Evolutionary conservation across 2,797 vertebrate genomes (phyloP).

Genomic region (Coracias cyanogaster): DNA sequence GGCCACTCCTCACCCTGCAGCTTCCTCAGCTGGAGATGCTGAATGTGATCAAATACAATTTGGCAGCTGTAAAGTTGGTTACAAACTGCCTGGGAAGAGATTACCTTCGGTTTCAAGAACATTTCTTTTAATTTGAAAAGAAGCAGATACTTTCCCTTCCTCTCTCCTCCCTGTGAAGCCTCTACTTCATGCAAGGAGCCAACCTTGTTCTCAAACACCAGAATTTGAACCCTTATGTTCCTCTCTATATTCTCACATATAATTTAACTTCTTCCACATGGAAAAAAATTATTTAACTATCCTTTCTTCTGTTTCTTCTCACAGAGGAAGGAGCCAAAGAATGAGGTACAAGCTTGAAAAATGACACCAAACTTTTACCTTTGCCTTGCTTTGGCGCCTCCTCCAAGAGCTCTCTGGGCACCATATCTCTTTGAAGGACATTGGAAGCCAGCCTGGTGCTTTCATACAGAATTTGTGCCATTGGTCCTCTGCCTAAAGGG

Average conservation of each 20-base stretch:
- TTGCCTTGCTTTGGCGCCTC: not conserved
- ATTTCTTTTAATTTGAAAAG: not conserved
- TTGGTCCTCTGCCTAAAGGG: not conserved
- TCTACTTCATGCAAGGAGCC: not conserved
- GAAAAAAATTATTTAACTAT: not conserved
- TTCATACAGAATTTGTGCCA: not conserved
- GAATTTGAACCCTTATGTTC: not conserved
- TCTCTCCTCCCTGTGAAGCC: not conserved
- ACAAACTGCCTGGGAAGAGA: constrained; percentile 25
- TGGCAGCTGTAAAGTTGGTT: constrained; percentile 51
- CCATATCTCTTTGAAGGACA: not conserved
- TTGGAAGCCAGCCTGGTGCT: not conserved
- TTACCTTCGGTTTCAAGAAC: constrained; percentile 1
- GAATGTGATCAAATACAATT: not conserved
- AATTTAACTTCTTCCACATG: not conserved
- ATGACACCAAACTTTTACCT: not conserved
- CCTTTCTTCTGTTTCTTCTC: not conserved
- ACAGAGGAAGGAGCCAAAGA: not conserved
- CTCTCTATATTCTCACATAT: not conserved
- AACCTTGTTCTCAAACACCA: not conserved
- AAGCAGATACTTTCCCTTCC: not conserved
- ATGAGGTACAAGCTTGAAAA: not conserved
- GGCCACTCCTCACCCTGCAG: constrained; percentile 3
- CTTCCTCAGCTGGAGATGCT: not conserved
- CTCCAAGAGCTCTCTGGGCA: not conserved